Evolutionary conservation across 2,113 vertebrate genomes (phyloP), one percentile per base, ranked within the genome.

Genomic region (Balaenoptera acutorostrata): DNA sequence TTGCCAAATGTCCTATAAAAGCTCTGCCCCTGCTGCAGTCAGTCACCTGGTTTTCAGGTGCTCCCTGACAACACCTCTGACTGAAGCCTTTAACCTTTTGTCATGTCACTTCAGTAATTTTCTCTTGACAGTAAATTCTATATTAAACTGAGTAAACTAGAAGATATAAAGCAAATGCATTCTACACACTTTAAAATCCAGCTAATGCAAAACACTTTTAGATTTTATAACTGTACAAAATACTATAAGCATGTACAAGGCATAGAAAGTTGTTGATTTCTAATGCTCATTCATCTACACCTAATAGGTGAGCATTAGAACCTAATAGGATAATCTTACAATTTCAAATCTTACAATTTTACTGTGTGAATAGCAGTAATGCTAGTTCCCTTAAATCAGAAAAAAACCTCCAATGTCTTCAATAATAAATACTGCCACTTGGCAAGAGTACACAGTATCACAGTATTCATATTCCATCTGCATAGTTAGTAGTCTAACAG

Each of bases 111-210:
- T 33, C 23, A 57, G 18, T 88, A 33, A 31, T 71, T 80, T 87
- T 86, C 68, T 36, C 61, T 82, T 59, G 33, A 57, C 57, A 71
- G 17, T 68, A 75, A 87, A 63, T 8, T 77, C n/a, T 59, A 78
- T 11, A 83, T 1, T 9, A 41, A 69, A 74, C 8, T 89, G 64
- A 92, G 39, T 72, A 78, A 87, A 90, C 87, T 31, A 94, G 82
- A 97, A 96, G 18, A 74, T 46, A 82, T 15, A 89, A 72, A 80
- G 41, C 39, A 92, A 90, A 59, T 69, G 46, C 44, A 75, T 39
- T 87, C 46, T 80, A 27, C 61, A 64, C 39, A 94, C 29, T 93
- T 84, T 87, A 90, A 93, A 91, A 96, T 68, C 49, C n/a, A 66
- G 11, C 15, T 49, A 82, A 66, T 86, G 25, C n/a, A 93, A 95